These are phyloP conservation scores for Drosophila malerkotliana DNA, from an alignment of 1,140 invertebrate species.

Conservation along the genomic window DNA sequence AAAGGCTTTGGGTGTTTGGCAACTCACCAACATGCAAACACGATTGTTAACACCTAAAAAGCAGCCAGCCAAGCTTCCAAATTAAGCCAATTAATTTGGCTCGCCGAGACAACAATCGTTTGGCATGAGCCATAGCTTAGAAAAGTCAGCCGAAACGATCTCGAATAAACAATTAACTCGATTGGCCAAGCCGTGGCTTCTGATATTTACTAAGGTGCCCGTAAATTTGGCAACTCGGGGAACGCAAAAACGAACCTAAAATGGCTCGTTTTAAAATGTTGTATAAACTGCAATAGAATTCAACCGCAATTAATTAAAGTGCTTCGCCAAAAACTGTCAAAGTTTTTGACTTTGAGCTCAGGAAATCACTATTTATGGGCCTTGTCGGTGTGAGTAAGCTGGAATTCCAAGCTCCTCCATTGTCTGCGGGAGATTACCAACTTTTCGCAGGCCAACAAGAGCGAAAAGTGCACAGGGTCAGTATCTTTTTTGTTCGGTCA, in stretches of 20 bases:
- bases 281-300: constrained; percentile 10
- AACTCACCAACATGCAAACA: constrained; percentile 59
- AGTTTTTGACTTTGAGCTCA: constrained; percentile 37
- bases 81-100: constrained; percentile 68
- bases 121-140: constrained; percentile 62
- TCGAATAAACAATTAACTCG: constrained; percentile 60
- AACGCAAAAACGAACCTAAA: constrained; percentile 42
- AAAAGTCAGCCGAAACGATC: constrained; percentile 31
- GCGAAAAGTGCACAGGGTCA: constrained; percentile 52
- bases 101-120: constrained; percentile 41
- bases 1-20: constrained; percentile 13
- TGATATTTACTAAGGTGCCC: constrained; percentile 18
- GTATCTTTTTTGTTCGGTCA: constrained; percentile 14
- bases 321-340: constrained; percentile 48
- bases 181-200: constrained; percentile 21
- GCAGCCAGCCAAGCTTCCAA: constrained; percentile 16
- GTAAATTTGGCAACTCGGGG: constrained; percentile 42
- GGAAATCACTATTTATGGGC: constrained; percentile 46
- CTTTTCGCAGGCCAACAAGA: constrained; percentile 21
- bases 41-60: constrained; percentile 64
- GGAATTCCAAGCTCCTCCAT: constrained; percentile 18
- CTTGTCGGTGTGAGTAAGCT: constrained; percentile 20
- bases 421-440: constrained; percentile 32
- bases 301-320: constrained; percentile 67
- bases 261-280: constrained; percentile 32